These are phyloP conservation scores for Formicarius rufipectus DNA, from an alignment of 2,113 vertebrate genomes.

Conservation along the genomic window DNA sequence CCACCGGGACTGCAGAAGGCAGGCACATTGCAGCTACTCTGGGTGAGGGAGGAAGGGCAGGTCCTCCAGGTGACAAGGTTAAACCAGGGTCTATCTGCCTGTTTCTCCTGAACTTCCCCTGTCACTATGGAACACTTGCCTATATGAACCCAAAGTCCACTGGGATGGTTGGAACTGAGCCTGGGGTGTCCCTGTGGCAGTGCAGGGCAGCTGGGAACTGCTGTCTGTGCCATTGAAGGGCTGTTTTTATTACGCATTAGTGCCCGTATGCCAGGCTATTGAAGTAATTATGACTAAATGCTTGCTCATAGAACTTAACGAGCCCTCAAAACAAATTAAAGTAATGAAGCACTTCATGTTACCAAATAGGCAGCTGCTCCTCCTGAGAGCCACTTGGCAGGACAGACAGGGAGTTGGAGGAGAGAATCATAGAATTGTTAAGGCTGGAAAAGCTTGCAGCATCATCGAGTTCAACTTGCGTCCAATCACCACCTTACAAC, in stretches of 20 bases:
- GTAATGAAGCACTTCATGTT: background rate
- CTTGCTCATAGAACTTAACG: constrained; percentile 33
- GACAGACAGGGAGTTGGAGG: background rate
- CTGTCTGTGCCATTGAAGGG: rapidly evolving
- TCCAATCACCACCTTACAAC: background rate
- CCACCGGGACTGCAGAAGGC: rapidly evolving
- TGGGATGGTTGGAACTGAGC: background rate
- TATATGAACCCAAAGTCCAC: background rate
- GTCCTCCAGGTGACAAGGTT: background rate
- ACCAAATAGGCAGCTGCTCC: constrained; percentile 20
- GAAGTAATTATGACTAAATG: constrained; percentile 60
- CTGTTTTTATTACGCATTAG: constrained; percentile 29
- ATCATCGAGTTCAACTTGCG: background rate
- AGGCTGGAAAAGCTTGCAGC: background rate
- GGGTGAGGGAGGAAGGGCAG: constrained; percentile 1
- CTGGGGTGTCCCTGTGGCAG: background rate
- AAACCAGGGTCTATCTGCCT: background rate
- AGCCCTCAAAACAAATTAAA: constrained; percentile 61
- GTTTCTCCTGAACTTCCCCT: background rate
- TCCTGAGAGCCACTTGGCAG: background rate
- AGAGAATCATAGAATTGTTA: background rate
- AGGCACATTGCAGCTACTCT: background rate
- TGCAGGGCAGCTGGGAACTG: background rate
- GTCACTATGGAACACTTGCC: rapidly evolving
- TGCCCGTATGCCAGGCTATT: constrained; percentile 30